phyloP scores from a whole-genome alignment of 2,797 vertebrate genomes.

The Ambastaia sidthimunki region DNA sequence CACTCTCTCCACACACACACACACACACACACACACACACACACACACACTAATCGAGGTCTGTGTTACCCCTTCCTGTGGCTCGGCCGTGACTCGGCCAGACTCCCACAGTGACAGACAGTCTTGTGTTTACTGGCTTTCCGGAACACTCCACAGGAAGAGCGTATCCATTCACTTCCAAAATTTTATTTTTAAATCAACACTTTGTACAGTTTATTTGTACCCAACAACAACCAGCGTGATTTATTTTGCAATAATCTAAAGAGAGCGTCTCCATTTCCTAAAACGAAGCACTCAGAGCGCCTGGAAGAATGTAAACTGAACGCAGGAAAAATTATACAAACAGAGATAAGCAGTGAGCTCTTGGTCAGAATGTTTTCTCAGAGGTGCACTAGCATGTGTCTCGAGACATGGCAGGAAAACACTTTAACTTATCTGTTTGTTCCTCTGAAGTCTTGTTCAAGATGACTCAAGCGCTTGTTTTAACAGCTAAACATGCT shows the following conservation, averaged over 20 bases:
- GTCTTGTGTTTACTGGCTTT: constrained; percentile 90
- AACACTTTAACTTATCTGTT: constrained; percentile 72
- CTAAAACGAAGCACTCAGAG: constrained; percentile 71
- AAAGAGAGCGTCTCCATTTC: constrained; percentile 72
- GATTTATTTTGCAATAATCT: constrained; percentile 87
- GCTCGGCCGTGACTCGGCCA: constrained; percentile 72
- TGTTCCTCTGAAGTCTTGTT: constrained; percentile 48
- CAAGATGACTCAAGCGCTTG: constrained; percentile 53
- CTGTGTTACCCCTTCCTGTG: constrained; percentile 78
- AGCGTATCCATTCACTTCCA: constrained; percentile 78
- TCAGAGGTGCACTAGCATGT: constrained; percentile 71
- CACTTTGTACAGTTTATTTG: constrained; percentile 91
- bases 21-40: constrained; percentile 63
- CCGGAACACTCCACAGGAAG: constrained; percentile 87
- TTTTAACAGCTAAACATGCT: constrained; percentile 45
- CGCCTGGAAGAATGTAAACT: constrained; percentile 78
- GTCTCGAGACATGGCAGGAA: constrained; percentile 69
- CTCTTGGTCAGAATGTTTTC: constrained; percentile 73
- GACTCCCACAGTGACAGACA: constrained; percentile 80
- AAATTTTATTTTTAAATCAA: constrained; percentile 91
- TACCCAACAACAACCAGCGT: constrained; percentile 84
- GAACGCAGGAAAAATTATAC: constrained; percentile 74
- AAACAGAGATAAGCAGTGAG: constrained; percentile 73
- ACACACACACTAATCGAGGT: constrained; percentile 71
- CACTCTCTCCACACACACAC: constrained; percentile 72